These are phyloP conservation scores for Dryadula phaetusa DNA, from an alignment of 2,888 invertebrate species.

Conservation along the genomic window DNA sequence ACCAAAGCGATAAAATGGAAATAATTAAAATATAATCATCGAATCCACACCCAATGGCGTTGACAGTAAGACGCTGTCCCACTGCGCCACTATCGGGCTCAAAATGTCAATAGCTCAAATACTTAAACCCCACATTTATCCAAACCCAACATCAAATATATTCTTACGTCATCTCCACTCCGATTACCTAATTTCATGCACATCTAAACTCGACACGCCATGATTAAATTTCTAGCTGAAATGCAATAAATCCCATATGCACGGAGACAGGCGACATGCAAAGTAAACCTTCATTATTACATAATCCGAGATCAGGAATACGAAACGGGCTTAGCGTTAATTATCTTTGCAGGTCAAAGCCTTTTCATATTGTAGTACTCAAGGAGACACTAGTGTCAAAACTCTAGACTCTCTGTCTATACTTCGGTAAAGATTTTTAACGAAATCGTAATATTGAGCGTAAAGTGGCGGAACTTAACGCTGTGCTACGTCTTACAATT, in stretches of 20 bases:
- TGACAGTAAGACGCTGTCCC: no score
- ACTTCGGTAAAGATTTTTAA: no score
- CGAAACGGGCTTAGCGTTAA: not conserved
- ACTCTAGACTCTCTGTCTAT: no score
- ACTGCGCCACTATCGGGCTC: not conserved
- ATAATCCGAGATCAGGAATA: slow-evolving; percentile 52
- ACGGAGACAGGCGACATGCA: slow-evolving; percentile 58
- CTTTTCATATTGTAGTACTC: no score
- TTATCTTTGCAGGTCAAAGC: no score
- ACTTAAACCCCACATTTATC: not conserved
- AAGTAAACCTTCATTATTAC: slow-evolving; percentile 67
- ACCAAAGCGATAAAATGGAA: no score
- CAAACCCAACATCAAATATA: not conserved
- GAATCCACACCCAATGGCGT: no score
- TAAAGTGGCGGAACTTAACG: no score
- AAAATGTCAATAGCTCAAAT: not conserved
- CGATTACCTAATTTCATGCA: slow-evolving; percentile 40
- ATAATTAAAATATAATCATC: no score
- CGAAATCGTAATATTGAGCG: no score
- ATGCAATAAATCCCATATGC: slow-evolving; percentile 46
- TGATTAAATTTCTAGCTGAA: slow-evolving; percentile 42
- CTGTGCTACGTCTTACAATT: no score
- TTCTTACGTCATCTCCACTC: slow-evolving; percentile 33
- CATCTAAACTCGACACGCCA: slow-evolving; percentile 36
- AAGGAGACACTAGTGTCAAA: no score